A percentile compares a stretch with the other conserved stretches of the same genome.
These are phyloP conservation scores for Salpingus planirostris DNA, from an alignment of 2,888 invertebrate genomes.

Conservation along the genomic window DNA sequence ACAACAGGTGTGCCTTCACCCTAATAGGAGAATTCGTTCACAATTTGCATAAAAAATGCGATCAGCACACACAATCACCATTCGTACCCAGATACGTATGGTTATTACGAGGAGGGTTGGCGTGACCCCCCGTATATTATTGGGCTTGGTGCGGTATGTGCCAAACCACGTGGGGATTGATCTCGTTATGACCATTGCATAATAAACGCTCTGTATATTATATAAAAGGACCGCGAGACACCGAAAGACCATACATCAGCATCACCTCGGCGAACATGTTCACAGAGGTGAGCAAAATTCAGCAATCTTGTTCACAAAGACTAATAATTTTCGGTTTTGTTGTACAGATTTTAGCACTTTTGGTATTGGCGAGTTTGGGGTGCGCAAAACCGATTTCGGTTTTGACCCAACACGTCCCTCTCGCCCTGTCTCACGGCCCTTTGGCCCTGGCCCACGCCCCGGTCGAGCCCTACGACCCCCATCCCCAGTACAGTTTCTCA, in stretches of 20 bases:
- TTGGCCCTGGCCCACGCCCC: slow-evolving; percentile 10
- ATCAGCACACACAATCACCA: too few species aligned
- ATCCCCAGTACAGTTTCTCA: slow-evolving; percentile 29
- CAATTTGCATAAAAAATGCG: too few species aligned
- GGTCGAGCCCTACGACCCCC: slow-evolving; percentile 25
- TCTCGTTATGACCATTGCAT: slow-evolving; percentile 14
- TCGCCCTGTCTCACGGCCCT: slow-evolving; percentile 4
- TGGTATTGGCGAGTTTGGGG: slow-evolving; percentile 1
- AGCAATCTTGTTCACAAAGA: not conserved
- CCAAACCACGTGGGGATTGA: slow-evolving; percentile 8
- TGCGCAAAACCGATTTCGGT: slow-evolving; percentile 8
- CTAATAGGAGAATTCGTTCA: too few species aligned
- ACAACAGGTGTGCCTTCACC: too few species aligned
- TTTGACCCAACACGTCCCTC: too few species aligned
- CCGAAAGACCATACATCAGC: slow-evolving; percentile 15
- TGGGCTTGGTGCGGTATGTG: not conserved
- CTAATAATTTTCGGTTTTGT: slow-evolving; percentile 3
- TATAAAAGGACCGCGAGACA: slow-evolving; percentile 9
- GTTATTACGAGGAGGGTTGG: not conserved
- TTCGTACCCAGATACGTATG: too few species aligned
- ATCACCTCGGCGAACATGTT: too few species aligned
- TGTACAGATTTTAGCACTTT: slow-evolving; percentile 4
- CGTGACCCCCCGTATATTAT: not conserved
- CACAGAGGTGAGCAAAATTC: too few species aligned
- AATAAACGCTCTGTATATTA: slow-evolving; percentile 9